Percentiles rank a stretch among this genome's conserved stretches.
phyloP scores from a whole-genome alignment of 2,797 vertebrate species.

The Enteromius treurensis region DNA sequence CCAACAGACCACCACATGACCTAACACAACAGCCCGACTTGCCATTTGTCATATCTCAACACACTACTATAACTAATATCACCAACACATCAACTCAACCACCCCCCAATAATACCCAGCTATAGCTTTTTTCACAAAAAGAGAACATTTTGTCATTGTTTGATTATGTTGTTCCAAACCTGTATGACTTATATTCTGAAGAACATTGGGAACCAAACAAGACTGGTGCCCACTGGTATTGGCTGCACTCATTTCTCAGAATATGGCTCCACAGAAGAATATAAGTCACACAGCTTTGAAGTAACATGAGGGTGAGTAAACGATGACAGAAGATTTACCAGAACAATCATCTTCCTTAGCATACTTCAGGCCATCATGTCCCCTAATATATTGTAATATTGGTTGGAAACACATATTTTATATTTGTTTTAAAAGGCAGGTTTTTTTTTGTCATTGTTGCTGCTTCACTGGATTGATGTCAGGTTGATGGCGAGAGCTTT shows the following conservation, averaged over 20 bases:
- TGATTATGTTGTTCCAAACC: not conserved
- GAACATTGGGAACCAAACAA: not conserved
- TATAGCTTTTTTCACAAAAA: too few relatives aligned
- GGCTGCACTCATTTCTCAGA: not conserved
- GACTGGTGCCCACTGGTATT: not conserved
- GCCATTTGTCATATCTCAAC: not conserved
- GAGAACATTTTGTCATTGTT: not conserved
- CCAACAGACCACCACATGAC: constrained; percentile 2
- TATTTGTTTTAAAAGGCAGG: constrained; percentile 20
- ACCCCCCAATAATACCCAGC: not conserved
- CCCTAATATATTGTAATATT: constrained; percentile 21
- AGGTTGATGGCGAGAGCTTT: constrained; percentile 42
- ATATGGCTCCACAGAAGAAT: not conserved
- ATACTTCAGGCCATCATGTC: not conserved
- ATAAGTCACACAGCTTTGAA: not conserved
- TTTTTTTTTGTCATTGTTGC: constrained; percentile 47
- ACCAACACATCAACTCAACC: not conserved
- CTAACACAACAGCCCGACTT: not conserved
- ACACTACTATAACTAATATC: not conserved
- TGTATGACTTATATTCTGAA: not conserved
- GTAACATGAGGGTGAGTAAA: not conserved
- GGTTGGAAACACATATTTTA: constrained; percentile 5
- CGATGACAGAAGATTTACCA: constrained; percentile 7
- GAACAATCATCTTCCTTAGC: not conserved
- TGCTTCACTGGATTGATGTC: constrained; percentile 19